Base-by-base conservation (phyloP, 2,797 vertebrate species). In the Poeciliopsis infans region DNA sequence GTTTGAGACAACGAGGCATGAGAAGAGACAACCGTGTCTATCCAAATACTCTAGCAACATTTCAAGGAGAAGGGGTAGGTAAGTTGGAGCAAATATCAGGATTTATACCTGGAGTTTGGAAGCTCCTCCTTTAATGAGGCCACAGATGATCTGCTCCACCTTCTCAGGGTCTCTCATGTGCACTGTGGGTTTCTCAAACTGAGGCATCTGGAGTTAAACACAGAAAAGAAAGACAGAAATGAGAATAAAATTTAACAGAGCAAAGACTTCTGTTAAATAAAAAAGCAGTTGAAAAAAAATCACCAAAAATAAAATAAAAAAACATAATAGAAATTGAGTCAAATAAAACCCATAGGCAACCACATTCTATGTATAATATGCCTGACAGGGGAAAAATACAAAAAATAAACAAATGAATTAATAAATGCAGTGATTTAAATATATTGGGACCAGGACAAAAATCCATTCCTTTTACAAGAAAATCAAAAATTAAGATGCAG, bases 111-210 rank as follows among this genome's bases (percentile, higher is more conserved):
- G 98, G 74, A 99, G 96, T 95, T 98, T 99, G 79, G 97, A 93
- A 72, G 97, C 96, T 85, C 98, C 98, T 74, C 98, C 98, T 93
- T 99, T 98, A 92, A 99, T 99, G 86, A 99, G 96, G 77, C 96
- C 95, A 88, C 98, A 99, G 86, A 99, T 98, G 86, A 98, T 97
- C 94, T 98, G 97, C 93, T 99, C 98, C 87, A 99, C 98, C 92
- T 93, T 94, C 86, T 96, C 96, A 0, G 97, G 97, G 92, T 99
- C 97, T 94, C 95, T 97, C 95, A 99, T 99, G 86, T 96, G 97
- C 85, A 99, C 97, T 2, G 97, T 97, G 78, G 93, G 95, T 93
- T 97, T 99, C 95, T 98, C 97, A 87, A 99, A 99, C 93, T 99
- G 97, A 51, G 98, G 98, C 98, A 99, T 99, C 98, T 99, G 69